These are phyloP conservation scores for Hymenopus coronatus DNA, from an alignment of 2,888 invertebrate genomes.

Conservation along the genomic window DNA sequence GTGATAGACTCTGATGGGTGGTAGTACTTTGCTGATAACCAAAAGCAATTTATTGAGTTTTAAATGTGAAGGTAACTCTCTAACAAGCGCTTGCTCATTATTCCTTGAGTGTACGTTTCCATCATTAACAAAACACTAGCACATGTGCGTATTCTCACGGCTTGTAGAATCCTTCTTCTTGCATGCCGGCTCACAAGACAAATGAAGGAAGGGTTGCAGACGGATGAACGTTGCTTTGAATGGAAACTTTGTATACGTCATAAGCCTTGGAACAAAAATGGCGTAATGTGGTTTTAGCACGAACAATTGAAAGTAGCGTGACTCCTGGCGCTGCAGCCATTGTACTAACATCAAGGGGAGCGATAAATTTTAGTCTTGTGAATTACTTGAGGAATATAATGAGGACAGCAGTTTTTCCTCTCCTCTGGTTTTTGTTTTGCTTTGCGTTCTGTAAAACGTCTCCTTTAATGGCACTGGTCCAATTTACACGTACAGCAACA, in stretches of 20 bases:
- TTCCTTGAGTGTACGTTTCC: not conserved
- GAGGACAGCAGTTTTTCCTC: not conserved
- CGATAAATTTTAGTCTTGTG: not conserved
- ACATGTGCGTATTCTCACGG: not conserved
- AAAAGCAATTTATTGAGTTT: too few relatives aligned
- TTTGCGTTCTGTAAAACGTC: not conserved
- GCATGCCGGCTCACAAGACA: not conserved
- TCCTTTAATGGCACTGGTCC: not conserved
- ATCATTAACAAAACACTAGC: not conserved
- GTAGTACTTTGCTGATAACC: too few relatives aligned
- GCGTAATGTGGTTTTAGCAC: not conserved
- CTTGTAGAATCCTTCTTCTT: not conserved
- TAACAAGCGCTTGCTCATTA: not conserved
- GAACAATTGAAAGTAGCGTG: not conserved
- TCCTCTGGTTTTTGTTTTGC: not conserved
- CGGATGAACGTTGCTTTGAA: not conserved
- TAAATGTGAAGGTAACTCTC: too few relatives aligned
- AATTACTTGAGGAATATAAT: not conserved
- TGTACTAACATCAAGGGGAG: not conserved
- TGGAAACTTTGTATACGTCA: not conserved
- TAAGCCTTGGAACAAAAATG: not conserved
- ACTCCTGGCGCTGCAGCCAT: not conserved
- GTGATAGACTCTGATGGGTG: too few relatives aligned
- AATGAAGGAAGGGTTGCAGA: not conserved
- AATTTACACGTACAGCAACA: not conserved